Evolutionary conservation across 1,140 invertebrate species (phyloP).

Genomic region (Amyelois transitella): DNA sequence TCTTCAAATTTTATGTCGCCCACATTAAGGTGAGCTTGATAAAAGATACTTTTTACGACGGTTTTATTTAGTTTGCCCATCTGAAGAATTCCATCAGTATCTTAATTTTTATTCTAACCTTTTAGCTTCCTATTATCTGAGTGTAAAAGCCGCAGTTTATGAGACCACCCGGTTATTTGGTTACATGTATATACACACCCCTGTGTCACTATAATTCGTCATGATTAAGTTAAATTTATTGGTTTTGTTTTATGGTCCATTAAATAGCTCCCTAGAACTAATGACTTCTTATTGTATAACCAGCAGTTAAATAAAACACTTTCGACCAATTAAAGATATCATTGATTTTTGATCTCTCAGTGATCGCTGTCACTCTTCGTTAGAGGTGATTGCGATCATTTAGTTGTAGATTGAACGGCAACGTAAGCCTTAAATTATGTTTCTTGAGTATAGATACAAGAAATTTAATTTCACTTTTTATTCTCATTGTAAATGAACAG

Average conservation of each 20-base stretch:
- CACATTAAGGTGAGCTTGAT: constrained; percentile 30
- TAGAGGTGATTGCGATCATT: constrained; percentile 3
- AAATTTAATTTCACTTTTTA: too few species aligned
- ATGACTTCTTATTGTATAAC: constrained; percentile 60
- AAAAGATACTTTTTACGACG: constrained; percentile 30
- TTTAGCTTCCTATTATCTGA: constrained; percentile 43
- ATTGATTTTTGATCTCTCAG: constrained; percentile 45
- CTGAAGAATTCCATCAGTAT: constrained; percentile 35
- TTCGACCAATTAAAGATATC: constrained; percentile 49
- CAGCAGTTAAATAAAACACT: constrained; percentile 58
- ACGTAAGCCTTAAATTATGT: not conserved
- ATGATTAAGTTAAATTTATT: constrained; percentile 71
- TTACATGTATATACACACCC: constrained; percentile 35
- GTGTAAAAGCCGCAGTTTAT: constrained; percentile 40
- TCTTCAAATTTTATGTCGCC: constrained; percentile 24
- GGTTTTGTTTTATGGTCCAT: constrained; percentile 66
- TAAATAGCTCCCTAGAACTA: constrained; percentile 54
- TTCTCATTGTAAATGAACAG: too few species aligned
- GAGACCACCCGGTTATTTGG: constrained; percentile 55
- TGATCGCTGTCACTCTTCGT: constrained; percentile 24
- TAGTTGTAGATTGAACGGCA: not conserved
- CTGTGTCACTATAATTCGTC: constrained; percentile 63
- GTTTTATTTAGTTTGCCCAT: constrained; percentile 30
- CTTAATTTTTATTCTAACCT: constrained; percentile 53
- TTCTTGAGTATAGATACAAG: not conserved